These are phyloP conservation scores for Caenorhabditis inopinata DNA, from an alignment of 1,140 invertebrate species.

Conservation along the genomic window DNA sequence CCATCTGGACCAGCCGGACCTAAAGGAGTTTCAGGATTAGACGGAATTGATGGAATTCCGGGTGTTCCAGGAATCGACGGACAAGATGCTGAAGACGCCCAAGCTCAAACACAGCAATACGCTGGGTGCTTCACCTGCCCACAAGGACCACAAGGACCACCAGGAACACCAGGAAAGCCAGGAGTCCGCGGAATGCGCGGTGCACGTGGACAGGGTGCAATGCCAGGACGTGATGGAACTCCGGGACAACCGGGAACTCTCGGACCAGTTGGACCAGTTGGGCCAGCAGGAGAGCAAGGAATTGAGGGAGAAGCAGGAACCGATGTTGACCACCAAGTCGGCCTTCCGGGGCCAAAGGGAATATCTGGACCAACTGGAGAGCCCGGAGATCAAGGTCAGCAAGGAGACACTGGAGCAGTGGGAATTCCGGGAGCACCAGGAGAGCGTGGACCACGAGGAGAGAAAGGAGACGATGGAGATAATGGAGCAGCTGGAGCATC, in stretches of 20 bases:
- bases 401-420: constrained; percentile 39
- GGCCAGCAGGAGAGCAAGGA: constrained; percentile 49
- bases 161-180: constrained; percentile 40
- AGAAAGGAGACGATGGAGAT: constrained; percentile 39
- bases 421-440: constrained; percentile 37
- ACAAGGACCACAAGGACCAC: constrained; percentile 46
- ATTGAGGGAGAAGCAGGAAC: constrained; percentile 45
- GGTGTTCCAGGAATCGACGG: constrained; percentile 47
- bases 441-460: constrained; percentile 35
- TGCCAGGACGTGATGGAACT: constrained; percentile 46
- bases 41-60: constrained; percentile 47
- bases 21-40: constrained; percentile 45
- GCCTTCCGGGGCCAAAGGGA: constrained; percentile 50
- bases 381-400: constrained; percentile 42
- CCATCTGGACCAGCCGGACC: constrained; percentile 51
- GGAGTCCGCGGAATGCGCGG: constrained; percentile 50
- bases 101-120: constrained; percentile 41
- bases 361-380: constrained; percentile 48
- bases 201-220: constrained; percentile 44
- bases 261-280: constrained; percentile 48
- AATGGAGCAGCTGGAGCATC: constrained; percentile 15
- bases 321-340: constrained; percentile 44
- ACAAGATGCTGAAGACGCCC: constrained; percentile 44
- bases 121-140: constrained; percentile 51
- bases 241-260: constrained; percentile 47